Conservation (phyloP, 2,113 vertebrate genomes). For the Podarcis cretensis region DNA sequence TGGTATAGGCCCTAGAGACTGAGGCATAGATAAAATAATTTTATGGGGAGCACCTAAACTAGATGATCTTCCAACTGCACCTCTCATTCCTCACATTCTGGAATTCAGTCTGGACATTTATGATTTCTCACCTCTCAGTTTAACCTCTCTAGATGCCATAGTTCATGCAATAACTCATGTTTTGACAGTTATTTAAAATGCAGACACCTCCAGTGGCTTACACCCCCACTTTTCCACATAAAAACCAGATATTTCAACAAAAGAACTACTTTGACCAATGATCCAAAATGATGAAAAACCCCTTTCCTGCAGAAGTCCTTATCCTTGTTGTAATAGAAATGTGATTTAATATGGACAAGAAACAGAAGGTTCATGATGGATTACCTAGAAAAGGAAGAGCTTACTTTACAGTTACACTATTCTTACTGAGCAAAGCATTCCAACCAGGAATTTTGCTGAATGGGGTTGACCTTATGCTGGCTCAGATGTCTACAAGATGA, state of each 20-base stretch:
- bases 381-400: not conserved
- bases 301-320: not conserved
- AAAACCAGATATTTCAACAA: not conserved
- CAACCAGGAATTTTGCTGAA: not conserved
- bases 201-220: not conserved
- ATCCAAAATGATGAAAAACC: not conserved
- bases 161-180: constrained; percentile 21
- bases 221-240: not conserved
- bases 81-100: not conserved
- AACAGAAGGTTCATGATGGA: not conserved
- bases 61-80: not conserved
- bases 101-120: not conserved
- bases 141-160: not conserved
- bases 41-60: not conserved
- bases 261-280: not conserved
- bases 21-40: not conserved
- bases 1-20: not conserved
- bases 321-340: not conserved
- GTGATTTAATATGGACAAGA: not conserved
- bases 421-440: not conserved
- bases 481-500: not conserved
- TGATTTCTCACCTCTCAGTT: constrained; percentile 16
- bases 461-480: not conserved
- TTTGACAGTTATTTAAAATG: constrained; percentile 6
- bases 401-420: not conserved